Base-by-base conservation (phyloP, 2,113 vertebrate species). In the Entomyzon cyanotis region DNA sequence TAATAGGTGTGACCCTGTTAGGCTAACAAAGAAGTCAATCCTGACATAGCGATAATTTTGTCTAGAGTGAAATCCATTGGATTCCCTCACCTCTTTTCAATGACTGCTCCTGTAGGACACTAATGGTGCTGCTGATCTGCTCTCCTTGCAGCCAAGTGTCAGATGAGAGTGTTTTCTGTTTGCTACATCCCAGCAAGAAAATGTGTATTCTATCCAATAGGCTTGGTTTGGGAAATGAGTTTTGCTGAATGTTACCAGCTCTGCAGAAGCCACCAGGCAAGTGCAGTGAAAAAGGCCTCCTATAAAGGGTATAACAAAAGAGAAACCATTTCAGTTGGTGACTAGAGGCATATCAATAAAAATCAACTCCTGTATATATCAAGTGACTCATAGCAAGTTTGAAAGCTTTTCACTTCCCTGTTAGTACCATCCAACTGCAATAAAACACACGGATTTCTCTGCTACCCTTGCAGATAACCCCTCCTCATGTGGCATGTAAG, bases 381-480 rank as follows among this genome's bases (percentile, higher is more conserved):
- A 96, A 88, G 91, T 97, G 97, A 97, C 82, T 84, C 95, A 97
- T 97, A 96, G 89, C 82, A 95, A 94, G 94, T 97, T 96, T 96
- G 90, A 97, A 97, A 95, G 93, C 91, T 97, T 97, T 97, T 97
- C 96, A 93, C 94, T 98, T 98, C 89, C 79, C 62, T 89, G 69
- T 87, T 87, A 92, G 91, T 92, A 90, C 93, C 79, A 85, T 97
- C 83, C 93, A 95, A 67, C n/a, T 75, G 94, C 95, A 97, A 73
- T 95, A 97, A 97, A 97, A 69, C 80, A 92, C 80, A 60, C 63
- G 74, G 67, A 90, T 81, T 97, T 98, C 96, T 95, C 95, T 94
- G 84, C 93, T 97, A 87, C 84, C 81, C 90, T 97, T 97, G 88
- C 88, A 97, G 96, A 97, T 97, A 97, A 94, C 59, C 44, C 10